phyloP scores from a whole-genome alignment of 1,140 invertebrate species.

The Dolichoris vasculosae region DNA sequence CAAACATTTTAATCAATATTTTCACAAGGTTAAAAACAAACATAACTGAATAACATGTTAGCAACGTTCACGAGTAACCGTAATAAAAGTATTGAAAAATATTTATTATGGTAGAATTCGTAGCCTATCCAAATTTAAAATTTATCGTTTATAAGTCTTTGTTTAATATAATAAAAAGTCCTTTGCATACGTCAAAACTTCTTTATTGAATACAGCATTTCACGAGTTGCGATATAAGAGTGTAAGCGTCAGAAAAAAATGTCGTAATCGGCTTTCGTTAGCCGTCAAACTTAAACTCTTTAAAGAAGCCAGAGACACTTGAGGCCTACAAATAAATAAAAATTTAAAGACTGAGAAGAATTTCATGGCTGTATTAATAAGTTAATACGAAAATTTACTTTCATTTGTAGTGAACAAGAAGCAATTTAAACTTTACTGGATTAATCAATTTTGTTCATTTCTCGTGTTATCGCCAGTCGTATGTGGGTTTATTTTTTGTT shows the following conservation, averaged over 20 bases:
- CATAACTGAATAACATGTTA: not conserved
- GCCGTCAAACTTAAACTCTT: not conserved
- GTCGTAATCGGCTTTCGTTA: constrained; percentile 3
- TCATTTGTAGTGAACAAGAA: not conserved
- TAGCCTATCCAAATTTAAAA: not conserved
- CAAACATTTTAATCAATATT: constrained; percentile 18
- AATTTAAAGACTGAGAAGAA: not conserved
- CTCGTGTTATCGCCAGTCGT: not conserved
- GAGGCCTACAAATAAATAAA: not conserved
- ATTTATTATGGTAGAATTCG: not conserved
- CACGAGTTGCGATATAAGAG: not conserved
- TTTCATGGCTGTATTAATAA: constrained; percentile 11
- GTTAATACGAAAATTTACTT: not conserved
- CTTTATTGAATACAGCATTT: not conserved
- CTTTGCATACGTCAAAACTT: not conserved
- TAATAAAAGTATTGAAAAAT: not conserved
- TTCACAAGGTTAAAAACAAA: constrained; percentile 14
- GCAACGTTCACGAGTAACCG: not conserved
- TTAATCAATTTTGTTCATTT: constrained; percentile 9
- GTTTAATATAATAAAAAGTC: not conserved
- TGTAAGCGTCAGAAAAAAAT: not conserved
- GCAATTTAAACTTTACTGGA: not conserved
- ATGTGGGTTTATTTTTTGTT: not conserved
- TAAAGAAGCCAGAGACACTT: not conserved
- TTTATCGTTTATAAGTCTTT: not conserved